phyloP scores from a whole-genome alignment of 2,888 invertebrate genomes.

The Fragum whitleyi region DNA sequence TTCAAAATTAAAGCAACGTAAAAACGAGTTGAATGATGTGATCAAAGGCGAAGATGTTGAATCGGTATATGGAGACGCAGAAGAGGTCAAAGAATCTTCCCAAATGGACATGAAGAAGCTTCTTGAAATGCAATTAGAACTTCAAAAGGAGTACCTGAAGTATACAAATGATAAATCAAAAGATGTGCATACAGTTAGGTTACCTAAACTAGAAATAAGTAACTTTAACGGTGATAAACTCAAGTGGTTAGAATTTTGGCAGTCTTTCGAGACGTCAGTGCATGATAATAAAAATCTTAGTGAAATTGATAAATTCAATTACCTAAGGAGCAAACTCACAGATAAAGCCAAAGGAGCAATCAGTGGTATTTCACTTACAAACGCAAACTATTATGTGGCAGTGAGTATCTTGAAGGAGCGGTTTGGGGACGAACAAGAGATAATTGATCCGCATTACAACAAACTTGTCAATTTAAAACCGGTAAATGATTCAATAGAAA shows the following conservation, averaged over 20 bases:
- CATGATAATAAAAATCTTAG: conserved; percentile 36
- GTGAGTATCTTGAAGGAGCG: conserved; percentile 37
- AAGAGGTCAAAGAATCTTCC: no score
- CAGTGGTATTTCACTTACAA: conserved; percentile 33
- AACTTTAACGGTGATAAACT: conserved; percentile 37
- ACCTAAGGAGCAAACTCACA: conserved; percentile 39
- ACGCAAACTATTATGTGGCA: conserved; percentile 45
- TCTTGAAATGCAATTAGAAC: conserved; percentile 8
- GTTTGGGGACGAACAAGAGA: conserved; percentile 43
- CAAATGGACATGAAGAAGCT: no score
- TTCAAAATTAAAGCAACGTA: neutral
- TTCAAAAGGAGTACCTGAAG: conserved; percentile 6
- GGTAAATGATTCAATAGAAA: conserved; percentile 24
- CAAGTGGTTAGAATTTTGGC: conserved; percentile 40
- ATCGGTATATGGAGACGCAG: neutral
- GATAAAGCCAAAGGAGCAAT: conserved; percentile 40
- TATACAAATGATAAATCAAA: conserved; percentile 16
- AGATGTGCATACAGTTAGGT: conserved; percentile 24
- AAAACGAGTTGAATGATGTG: neutral
- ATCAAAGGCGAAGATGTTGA: neutral
- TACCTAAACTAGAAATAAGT: conserved; percentile 35
- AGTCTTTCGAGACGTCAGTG: conserved; percentile 43
- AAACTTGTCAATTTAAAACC: conserved; percentile 38
- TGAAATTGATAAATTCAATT: conserved; percentile 51
- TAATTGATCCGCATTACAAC: conserved; percentile 40